Evolutionary conservation across 2,888 invertebrate genomes (phyloP), one percentile per base, ranked within the genome.

Genomic region (Tenthredo notha): DNA sequence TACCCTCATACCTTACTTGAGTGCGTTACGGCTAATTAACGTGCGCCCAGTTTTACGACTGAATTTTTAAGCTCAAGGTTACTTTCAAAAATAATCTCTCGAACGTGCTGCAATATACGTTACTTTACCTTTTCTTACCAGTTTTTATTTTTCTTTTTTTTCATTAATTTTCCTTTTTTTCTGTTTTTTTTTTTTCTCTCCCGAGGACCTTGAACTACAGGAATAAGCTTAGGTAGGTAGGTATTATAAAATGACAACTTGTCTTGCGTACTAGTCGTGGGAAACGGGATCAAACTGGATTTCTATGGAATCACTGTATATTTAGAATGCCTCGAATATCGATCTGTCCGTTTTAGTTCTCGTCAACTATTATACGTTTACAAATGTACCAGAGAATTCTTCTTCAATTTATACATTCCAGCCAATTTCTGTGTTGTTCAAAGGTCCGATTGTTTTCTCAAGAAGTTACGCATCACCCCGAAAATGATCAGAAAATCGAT

Each of bases 221-320:
- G 78, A n/a, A 78, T 33, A 58, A 78, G 78, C 33, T 58, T 78
- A 54, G 15, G 15, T 37, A 54, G 15, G 15, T 37, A 37, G 77
- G 54, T 54, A 78, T 78, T 58, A 37, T 78, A 78, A 78, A 54
- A 54, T 78, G 43, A 58, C 58, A 78, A 78, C 10, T 78, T 78
- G 9, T 54, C 18, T 54, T 78, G 33, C 54, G 54, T 78, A 25
- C 25, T 25, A 25, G 37, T 18, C 77, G 33, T 54, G 33, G 50
- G n/a, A 18, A 58, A 58, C 50, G 33, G 77, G 54, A 78, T 54
- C 33, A 78, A 54, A 58, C 33, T 29, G 77, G 33, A 54, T 54
- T 78, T 78, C 77, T 78, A 78, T 58, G 54, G 77, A 54, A 54
- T 78, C 54, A 54, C 54, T 58, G 9, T 54, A 78, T 78, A 78